Evolutionary conservation across 1,140 invertebrate species (phyloP), one percentile per base, ranked within the genome.

Genomic region (Heliconius himera): DNA sequence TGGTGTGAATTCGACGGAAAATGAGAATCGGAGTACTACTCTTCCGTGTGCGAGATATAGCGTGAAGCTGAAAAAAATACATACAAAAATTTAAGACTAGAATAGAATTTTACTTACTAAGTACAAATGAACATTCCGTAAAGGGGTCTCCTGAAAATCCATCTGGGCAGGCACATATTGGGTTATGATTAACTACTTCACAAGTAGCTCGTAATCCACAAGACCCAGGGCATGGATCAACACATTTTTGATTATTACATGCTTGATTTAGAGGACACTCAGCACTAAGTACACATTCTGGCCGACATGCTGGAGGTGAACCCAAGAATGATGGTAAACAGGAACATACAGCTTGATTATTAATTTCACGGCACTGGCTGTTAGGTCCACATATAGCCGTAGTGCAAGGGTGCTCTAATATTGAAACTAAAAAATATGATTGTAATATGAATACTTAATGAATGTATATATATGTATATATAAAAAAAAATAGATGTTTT

Each of bases 311-410:
- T n/a, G 97, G 96, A 29, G 97, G 96, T 78, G 96, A 95, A 74
- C 97, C 97, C 78, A 97, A 95, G 88, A 96, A 97, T 70, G 96
- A 96, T 56, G 96, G 95, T 81, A 97, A 91, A 90, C 97, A 98
- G 73, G 96, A 96, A 90, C 97, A 98, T 81, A 97, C 96, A 78
- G 97, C 96, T 88, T 97, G 96, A 70, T 95, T 95, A 77, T 96
- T 96, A 81, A 97, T 95, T 81, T 96, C 95, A 87, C 96, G 94
- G 91, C 97, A 98, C 88, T 97, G 97, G 76, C 97, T 97, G 87
- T 97, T 97, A 54, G 96, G 96, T 80, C 97, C 97, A 93, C 97
- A 98, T 22, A 97, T 96, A 86, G 96, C 96, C n/a, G 97, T 96
- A 82, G 94, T 91, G 82, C 97, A 98, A n/a, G 97, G 96, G 86